phyloP scores from a whole-genome alignment of 2,888 invertebrate genomes.

The Ectropis crepuscularia region DNA sequence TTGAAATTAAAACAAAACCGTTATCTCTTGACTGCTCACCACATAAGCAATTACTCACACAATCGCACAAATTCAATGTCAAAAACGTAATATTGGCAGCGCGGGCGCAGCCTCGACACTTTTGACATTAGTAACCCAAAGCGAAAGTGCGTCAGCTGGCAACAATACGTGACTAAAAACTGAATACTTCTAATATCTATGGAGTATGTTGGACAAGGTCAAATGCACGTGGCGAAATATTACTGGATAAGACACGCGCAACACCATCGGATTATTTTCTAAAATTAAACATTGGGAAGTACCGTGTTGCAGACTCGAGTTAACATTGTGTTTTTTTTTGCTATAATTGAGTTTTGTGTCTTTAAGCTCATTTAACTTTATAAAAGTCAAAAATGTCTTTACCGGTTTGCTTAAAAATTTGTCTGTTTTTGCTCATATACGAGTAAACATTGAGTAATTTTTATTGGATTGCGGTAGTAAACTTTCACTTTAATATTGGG shows the following conservation, averaged over 20 bases:
- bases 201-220: slow-evolving; percentile 66
- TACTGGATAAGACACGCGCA: slow-evolving; percentile 49
- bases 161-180: slow-evolving; percentile 64
- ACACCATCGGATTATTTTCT: neutral
- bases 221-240: slow-evolving; percentile 41
- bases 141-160: slow-evolving; percentile 62
- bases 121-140: slow-evolving; percentile 53
- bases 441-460: neutral
- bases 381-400: too few relatives aligned
- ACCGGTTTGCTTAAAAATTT: neutral
- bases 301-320: too few relatives aligned
- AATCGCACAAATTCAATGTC: slow-evolving; percentile 56
- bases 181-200: slow-evolving; percentile 54
- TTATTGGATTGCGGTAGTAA: too few relatives aligned
- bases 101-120: slow-evolving; percentile 52
- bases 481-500: too few relatives aligned
- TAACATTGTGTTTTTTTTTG: too few relatives aligned
- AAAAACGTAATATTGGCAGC: slow-evolving; percentile 46
- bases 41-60: slow-evolving; percentile 35
- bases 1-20: slow-evolving; percentile 11
- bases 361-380: too few relatives aligned
- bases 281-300: too few relatives aligned
- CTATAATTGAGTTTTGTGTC: too few relatives aligned
- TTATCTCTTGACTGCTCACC: slow-evolving; percentile 10
- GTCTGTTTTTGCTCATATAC: too few relatives aligned